Percentiles rank a stretch among this genome's conserved stretches.
Conservation (phyloP, 2,113 vertebrate genomes). For the Gulo gulo region DNA sequence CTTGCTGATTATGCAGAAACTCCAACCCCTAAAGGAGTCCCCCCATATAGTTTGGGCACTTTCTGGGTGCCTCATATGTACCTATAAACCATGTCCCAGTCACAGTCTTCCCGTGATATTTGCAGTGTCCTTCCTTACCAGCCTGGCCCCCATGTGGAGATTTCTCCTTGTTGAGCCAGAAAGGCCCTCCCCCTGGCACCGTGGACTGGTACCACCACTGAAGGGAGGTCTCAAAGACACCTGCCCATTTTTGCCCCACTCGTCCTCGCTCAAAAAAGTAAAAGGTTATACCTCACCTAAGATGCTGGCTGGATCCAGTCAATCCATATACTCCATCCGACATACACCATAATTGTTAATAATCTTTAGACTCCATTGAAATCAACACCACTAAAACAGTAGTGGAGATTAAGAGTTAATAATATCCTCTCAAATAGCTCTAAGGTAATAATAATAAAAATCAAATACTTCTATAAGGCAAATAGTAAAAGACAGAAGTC, state of each 20-base stretch:
- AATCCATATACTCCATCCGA: background rate
- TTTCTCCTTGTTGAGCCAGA: background rate
- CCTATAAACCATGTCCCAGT: background rate
- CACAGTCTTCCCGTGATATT: background rate
- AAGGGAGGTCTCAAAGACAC: background rate
- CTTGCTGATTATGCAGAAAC: background rate
- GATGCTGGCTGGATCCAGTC: background rate
- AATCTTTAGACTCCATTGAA: background rate
- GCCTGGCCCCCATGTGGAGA: background rate
- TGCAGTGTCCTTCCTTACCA: background rate
- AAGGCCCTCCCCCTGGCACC: background rate
- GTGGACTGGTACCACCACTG: background rate
- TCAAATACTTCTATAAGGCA: background rate
- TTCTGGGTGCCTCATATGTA: background rate
- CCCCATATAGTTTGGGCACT: background rate
- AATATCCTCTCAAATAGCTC: background rate
- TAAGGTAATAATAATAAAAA: background rate
- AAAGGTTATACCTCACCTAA: background rate
- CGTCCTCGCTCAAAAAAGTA: background rate
- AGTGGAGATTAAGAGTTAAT: background rate
- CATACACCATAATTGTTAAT: background rate
- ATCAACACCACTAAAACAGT: background rate
- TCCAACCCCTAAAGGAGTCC: background rate
- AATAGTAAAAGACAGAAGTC: background rate
- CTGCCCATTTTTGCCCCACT: background rate